Evolutionary conservation across 2,797 vertebrate genomes (phyloP), one percentile per base, ranked within the genome.

Genomic region (Premnoplex brunnescens): DNA sequence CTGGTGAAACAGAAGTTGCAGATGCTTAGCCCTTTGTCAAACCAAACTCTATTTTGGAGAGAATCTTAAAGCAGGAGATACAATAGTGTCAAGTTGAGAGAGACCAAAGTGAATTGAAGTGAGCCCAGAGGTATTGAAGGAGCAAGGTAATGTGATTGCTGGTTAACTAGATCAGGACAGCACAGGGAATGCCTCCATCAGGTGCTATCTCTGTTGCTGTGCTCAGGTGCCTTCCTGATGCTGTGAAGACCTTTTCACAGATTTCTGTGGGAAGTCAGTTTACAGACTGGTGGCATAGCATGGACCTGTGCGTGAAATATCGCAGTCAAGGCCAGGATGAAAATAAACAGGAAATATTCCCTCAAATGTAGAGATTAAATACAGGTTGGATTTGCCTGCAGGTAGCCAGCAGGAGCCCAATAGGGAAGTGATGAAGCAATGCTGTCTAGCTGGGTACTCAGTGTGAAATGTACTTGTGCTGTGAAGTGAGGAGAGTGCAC

Each of bases 61-160:
- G 71, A 24, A 28, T 89, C 89, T 91, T 74, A 54, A 7, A 64
- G 78, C 72, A 77, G 39, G 41, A 56, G 60, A 52, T 74, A 37
- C 3, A 75, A 32, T 27, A 84, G 64, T 21, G 17, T 63, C 17
- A n/a, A 36, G 49, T 58, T 92, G 23, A 58, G 88, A 94, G 68
- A 80, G 49, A 92, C 68, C 78, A 92, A 92, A 95, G 81, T 79
- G 91, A 92, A 93, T 77, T 77, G 87, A 94, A 90, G 79, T 62
- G 94, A 95, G 62, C 89, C 81, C 88, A 90, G 62, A 83, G 82
- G 95, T 89, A 88, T 16, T 71, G 89, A 91, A 83, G 78, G 81
- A 89, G 76, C 58, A 54, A 68, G 58, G 69, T 83, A 72, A 95
- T 80, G 79, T 43, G 64, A 85, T 93, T 96, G 64, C 68, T 85